Conservation (phyloP, 2,113 vertebrate species). For the Zingel zingel region DNA sequence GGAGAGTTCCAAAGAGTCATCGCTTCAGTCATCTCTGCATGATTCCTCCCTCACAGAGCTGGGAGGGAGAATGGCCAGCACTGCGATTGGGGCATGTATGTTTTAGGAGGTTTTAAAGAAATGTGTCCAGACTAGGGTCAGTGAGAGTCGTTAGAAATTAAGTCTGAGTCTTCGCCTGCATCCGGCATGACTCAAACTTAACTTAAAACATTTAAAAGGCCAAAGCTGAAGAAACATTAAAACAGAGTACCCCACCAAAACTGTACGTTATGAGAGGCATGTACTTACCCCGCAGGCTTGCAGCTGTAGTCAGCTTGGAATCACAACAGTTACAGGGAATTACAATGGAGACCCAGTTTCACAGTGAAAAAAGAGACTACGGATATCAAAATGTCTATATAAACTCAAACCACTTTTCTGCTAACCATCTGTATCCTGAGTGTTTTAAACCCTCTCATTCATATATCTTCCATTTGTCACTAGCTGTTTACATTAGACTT, state of each 20-base stretch:
- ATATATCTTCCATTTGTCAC: background rate
- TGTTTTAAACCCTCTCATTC: too few relatives aligned
- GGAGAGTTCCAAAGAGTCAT: conserved; percentile 75
- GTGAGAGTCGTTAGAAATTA: background rate
- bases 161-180: too few relatives aligned
- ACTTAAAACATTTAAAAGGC: background rate
- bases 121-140: background rate
- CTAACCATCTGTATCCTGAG: too few relatives aligned
- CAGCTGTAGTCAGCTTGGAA: too few relatives aligned
- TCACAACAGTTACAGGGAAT: too few relatives aligned
- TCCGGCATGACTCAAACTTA: background rate
- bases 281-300: background rate
- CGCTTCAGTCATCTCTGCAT: conserved; percentile 69
- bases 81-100: conserved; percentile 69
- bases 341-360: background rate
- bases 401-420: background rate
- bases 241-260: background rate
- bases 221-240: background rate
- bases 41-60: conserved; percentile 72
- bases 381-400: background rate
- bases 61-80: conserved; percentile 62
- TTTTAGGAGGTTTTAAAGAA: background rate
- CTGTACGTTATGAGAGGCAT: background rate
- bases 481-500: background rate
- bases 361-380: background rate